phyloP scores from a whole-genome alignment of 2,113 vertebrate genomes.

The Chitala chitala region DNA sequence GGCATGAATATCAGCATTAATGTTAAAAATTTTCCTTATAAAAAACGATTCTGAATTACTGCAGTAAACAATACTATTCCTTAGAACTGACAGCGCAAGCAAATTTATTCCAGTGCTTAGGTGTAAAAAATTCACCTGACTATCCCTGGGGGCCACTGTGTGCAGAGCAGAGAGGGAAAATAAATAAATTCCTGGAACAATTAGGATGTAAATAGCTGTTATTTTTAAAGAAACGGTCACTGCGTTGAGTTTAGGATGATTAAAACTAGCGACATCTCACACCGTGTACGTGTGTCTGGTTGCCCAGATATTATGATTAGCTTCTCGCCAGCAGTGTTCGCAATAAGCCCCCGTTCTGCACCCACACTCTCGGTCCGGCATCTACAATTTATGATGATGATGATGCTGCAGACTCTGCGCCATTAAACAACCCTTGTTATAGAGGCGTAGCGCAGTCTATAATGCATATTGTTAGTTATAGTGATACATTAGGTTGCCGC shows the following conservation, averaged over 20 bases:
- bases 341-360: background rate
- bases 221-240: background rate
- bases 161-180: background rate
- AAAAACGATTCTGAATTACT: background rate
- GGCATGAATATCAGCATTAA: background rate
- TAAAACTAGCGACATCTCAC: background rate
- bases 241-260: background rate
- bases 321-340: no score
- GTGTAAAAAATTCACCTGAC: background rate
- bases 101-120: background rate
- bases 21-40: background rate
- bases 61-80: no score
- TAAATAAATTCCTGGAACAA: background rate
- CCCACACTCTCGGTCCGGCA: background rate
- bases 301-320: background rate
- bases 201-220: background rate
- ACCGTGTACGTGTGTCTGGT: background rate
- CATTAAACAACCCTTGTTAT: background rate
- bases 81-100: background rate
- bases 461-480: background rate
- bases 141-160: background rate
- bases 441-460: background rate
- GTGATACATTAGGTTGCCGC: background rate
- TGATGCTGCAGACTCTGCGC: background rate
- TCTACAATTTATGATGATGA: constrained; percentile 12